A percentile compares a stretch with the other conserved stretches of the same genome.
Conservation (phyloP, 2,113 vertebrate genomes). For the Zingel zingel region DNA sequence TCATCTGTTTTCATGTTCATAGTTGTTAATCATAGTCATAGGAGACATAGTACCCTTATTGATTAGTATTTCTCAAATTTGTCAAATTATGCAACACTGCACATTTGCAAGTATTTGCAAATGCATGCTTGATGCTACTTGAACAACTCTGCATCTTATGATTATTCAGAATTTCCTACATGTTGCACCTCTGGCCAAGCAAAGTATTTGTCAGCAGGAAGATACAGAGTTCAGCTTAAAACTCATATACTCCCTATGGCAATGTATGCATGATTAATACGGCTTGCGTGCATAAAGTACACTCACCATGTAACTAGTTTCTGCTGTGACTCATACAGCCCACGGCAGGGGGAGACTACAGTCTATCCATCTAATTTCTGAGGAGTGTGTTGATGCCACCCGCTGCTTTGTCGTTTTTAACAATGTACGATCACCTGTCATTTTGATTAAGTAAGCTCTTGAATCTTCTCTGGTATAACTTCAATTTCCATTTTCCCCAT, state of each 20-base stretch:
- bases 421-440: constrained; percentile 71
- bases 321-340: constrained; percentile 71
- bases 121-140: constrained; percentile 18
- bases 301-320: constrained; percentile 65
- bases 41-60: not conserved
- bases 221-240: constrained; percentile 65
- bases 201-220: constrained; percentile 70
- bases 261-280: constrained; percentile 76
- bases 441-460: constrained; percentile 76
- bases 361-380: constrained; percentile 74
- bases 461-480: constrained; percentile 72
- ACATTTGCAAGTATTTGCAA: constrained; percentile 1
- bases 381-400: constrained; percentile 50
- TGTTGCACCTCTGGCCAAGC: constrained; percentile 64
- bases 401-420: constrained; percentile 70
- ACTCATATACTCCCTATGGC: constrained; percentile 52
- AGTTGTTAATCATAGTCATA: not conserved
- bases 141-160: constrained; percentile 23
- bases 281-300: constrained; percentile 63
- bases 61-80: not conserved
- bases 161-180: constrained; percentile 59
- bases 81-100: not conserved
- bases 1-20: not conserved
- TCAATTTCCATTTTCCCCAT: constrained; percentile 69
- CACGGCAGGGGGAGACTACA: constrained; percentile 61